Base-by-base conservation (phyloP, 2,888 invertebrate species). In the Cataglyphis albicans region DNA sequence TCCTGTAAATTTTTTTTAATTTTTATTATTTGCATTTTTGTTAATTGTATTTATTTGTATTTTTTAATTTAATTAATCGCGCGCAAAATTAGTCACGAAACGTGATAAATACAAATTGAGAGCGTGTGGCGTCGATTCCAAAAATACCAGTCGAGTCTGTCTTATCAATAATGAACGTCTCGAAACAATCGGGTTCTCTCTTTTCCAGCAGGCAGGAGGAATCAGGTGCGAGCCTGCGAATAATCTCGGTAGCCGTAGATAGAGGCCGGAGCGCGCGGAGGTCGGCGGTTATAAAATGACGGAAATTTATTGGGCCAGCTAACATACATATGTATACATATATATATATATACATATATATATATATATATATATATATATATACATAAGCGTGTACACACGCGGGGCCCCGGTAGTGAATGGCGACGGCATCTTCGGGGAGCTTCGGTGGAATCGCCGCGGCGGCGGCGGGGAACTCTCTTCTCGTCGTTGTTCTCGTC, bases 231-330 rank as follows among this genome's bases (percentile, higher is more conserved):
- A 52, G 65, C 44, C 12, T 21, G 59, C 73, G 52, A 55, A 57
- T 68, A 84, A 78, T 84, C 82, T 64, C 73, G 74, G 65, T 44
- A 81, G 70, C 64, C 64, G 55, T 83, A 70, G 78, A 75, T 75
- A 73, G 81, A 73, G 81, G 55, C 75, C 25, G 10, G 21, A 29
- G 35, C 9, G 52, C 52, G n/a, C 65, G 25, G 25, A 48, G 44
- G 73, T 76, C 55, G 75, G 64, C 67, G 81, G 81, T 83, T 86
- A 84, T 84, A 88, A 85, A 85, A 84, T 83, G 85, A 84, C 82
- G 86, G 84, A 91, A 90, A 91, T 90, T 90, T 88, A 91, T 91
- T 82, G 85, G 86, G 64, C 78, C 87, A 81, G 41, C 70, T 35
- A 70, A 70, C 55, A 32, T 32, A 41, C n/a, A 52, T 65, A 59